Evolutionary conservation across 2,888 invertebrate genomes (phyloP), one percentile per base, ranked within the genome.

Genomic region (Mermis nigrescens): DNA sequence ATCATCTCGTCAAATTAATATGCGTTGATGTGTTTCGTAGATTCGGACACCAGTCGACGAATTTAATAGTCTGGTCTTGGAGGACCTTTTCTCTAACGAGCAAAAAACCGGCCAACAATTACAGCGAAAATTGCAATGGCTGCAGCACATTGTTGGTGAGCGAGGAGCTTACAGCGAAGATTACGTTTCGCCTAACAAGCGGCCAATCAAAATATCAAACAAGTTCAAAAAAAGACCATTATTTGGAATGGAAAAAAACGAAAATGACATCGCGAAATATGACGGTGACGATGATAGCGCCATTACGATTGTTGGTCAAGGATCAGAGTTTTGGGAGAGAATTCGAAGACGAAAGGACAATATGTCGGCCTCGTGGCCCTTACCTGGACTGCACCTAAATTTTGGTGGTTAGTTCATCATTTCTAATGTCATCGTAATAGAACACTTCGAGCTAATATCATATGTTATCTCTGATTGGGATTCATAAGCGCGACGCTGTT

Each of bases 301-400:
- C 12, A 3, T n/a, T 7, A 4, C 4, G 27, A 3, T 12, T 7
- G 4, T 24, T 27, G 31, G 27, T 7, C n/a, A 48, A 7, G 15
- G n/a, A 4, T 15, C 12, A 7, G 51, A 48, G 51, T n/a, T n/a
- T n/a, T n/a, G n/a, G n/a, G n/a, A n/a, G n/a, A n/a, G n/a, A n/a
- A n/a, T n/a, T n/a, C n/a, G 7, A 24, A 27, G 54, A 7, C 7
- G 15, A 7, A 27, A 31, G 29, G 54, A 53, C 4, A 27, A 7
- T 12, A 12, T 53, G 3, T 7, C 31, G 4, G 31, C 28, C 31
- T 57, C 62, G 12, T 64, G 65, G 65, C 65, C 65, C 24, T 58
- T 63, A 22, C 31, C 58, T n/a, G 65, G 64, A 1, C 31, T 59
- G 15, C 61, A 60, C 55, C 46, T 60, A 15, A 60, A 59, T 46